phyloP scores from a whole-genome alignment of 2,113 vertebrate species.

The Columba livia region DNA sequence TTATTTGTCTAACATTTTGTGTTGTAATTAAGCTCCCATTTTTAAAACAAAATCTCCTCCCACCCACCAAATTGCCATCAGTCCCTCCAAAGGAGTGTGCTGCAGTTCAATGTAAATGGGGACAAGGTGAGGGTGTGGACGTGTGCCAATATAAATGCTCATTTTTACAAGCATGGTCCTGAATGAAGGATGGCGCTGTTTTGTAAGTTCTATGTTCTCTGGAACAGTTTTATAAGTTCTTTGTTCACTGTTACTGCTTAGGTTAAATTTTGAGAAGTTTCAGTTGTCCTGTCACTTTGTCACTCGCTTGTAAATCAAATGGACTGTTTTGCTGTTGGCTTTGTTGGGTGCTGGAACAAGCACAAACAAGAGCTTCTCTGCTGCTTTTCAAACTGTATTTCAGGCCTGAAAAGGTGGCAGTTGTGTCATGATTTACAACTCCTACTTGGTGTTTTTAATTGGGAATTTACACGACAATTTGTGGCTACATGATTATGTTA shows the following conservation, averaged over 20 bases:
- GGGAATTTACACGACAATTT: slow-evolving; percentile 69
- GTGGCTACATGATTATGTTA: slow-evolving; percentile 69
- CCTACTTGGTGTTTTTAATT: slow-evolving; percentile 68
- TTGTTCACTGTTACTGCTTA: neutral
- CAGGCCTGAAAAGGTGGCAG: slow-evolving; percentile 8
- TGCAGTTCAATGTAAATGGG: slow-evolving; percentile 18
- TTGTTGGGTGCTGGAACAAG: neutral
- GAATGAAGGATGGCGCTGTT: neutral
- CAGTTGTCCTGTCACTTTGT: neutral
- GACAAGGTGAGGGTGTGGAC: slow-evolving; percentile 12
- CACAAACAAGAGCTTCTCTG: neutral
- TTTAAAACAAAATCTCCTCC: neutral
- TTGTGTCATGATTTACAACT: slow-evolving; percentile 59
- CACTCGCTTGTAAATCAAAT: neutral
- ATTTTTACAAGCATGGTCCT: neutral
- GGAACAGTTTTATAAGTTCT: neutral
- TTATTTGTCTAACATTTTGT: slow-evolving; percentile 47
- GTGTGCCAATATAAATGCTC: neutral
- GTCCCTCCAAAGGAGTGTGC: neutral
- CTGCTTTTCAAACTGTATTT: neutral
- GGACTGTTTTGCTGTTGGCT: neutral
- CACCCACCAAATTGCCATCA: neutral
- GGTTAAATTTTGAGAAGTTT: neutral
- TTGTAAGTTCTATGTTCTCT: neutral
- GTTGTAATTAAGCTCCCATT: slow-evolving; percentile 37